Conservation (phyloP, 2,113 vertebrate species). For the Corythoichthys haematopterus region DNA sequence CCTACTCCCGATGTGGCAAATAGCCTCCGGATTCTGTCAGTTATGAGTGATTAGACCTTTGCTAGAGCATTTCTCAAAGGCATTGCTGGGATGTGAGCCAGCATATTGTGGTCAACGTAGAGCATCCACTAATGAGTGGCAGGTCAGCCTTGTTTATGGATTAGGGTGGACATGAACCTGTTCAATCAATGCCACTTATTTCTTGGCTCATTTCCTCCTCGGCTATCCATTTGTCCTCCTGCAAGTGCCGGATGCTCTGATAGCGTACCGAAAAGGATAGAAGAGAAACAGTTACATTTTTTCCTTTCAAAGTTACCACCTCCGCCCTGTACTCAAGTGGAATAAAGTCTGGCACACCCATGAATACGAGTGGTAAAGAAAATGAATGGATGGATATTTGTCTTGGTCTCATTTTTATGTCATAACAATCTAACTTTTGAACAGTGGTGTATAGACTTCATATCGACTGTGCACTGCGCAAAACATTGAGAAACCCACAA, state of each 20-base stretch:
- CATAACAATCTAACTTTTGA: no score
- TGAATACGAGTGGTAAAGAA: no score
- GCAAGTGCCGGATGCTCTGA: conserved; percentile 26
- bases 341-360: no score
- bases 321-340: no score
- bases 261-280: conserved; percentile 18
- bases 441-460: no score
- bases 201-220: conserved; percentile 38
- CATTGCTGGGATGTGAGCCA: conserved; percentile 23
- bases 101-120: conserved; percentile 27
- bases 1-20: conserved; percentile 22
- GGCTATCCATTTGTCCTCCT: conserved; percentile 19
- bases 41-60: conserved; percentile 4
- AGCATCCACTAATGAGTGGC: conserved; percentile 26
- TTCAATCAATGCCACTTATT: conserved; percentile 47
- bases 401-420: no score
- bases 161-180: conserved; percentile 30
- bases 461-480: no score
- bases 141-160: conserved; percentile 47
- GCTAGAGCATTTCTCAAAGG: conserved; percentile 12
- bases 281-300: neutral
- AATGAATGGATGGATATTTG: no score
- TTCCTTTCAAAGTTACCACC: no score
- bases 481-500: no score
- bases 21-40: conserved; percentile 13